phyloP scores from a whole-genome alignment of 1,140 invertebrate species.

The Elymnias hypermnestra region DNA sequence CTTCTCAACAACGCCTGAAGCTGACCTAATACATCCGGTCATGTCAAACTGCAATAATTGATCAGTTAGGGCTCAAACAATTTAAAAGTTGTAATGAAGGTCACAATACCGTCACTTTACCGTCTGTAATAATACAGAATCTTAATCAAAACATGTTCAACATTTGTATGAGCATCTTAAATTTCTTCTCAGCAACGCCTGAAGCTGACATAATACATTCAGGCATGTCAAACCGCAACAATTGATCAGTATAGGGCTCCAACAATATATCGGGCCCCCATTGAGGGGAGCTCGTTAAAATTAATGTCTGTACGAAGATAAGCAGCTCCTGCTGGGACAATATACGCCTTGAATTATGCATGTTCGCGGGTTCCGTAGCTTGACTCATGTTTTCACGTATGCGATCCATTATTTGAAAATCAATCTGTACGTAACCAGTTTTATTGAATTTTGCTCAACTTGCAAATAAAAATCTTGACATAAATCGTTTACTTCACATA shows the following conservation, averaged over 20 bases:
- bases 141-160: too few species aligned
- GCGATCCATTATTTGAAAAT: background rate
- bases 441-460: too few species aligned
- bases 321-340: slow-evolving; percentile 14
- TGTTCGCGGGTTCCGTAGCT: slow-evolving; percentile 8
- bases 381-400: slow-evolving; percentile 4
- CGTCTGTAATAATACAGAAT: too few species aligned
- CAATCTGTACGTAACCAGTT: background rate
- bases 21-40: too few species aligned
- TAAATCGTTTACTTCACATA: too few species aligned
- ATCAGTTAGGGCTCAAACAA: too few species aligned
- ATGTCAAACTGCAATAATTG: background rate
- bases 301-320: slow-evolving; percentile 23
- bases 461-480: too few species aligned
- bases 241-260: slow-evolving; percentile 2
- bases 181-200: background rate
- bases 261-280: slow-evolving; percentile 15
- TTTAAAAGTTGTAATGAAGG: too few species aligned
- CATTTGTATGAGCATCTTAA: too few species aligned
- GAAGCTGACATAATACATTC: slow-evolving; percentile 1
- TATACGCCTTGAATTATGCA: slow-evolving; percentile 15
- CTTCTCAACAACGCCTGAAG: too few species aligned
- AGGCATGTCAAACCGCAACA: background rate
- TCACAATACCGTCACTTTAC: too few species aligned
- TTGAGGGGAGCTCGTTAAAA: slow-evolving; percentile 20